Percentiles rank a stretch among this genome's conserved stretches.
Evolutionary conservation across 2,797 vertebrate species (phyloP).

Genomic region (Periparus ater): DNA sequence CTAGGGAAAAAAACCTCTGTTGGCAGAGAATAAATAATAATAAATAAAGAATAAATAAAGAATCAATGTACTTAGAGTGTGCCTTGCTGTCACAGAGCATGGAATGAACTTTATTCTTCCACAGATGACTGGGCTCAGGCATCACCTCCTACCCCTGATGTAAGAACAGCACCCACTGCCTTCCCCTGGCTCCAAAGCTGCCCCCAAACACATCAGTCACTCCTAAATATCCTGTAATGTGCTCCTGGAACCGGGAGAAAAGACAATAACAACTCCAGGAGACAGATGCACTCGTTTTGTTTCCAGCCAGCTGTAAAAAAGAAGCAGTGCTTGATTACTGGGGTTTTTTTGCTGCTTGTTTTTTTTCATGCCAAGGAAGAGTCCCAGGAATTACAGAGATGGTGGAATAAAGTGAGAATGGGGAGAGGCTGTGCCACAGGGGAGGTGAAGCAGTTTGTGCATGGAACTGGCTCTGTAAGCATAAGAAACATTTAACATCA

Average conservation of each 20-base stretch:
- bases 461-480: not conserved
- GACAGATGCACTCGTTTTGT: constrained; percentile 43
- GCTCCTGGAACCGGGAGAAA: not conserved
- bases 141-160: not conserved
- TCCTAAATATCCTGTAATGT: not conserved
- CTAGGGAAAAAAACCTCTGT: not conserved
- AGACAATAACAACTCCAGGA: not conserved
- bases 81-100: not conserved
- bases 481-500: not conserved
- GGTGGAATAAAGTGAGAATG: not conserved
- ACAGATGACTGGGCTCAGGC: not conserved
- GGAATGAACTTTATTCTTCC: not conserved
- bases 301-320: constrained; percentile 30
- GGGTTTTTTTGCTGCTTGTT: not conserved
- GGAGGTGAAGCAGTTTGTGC: not conserved
- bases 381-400: constrained; percentile 1
- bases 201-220: constrained; percentile 6
- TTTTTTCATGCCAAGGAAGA: not conserved
- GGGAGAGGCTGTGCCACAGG: not conserved
- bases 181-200: not conserved
- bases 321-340: constrained; percentile 14
- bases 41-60: too few relatives aligned
- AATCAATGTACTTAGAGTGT: not conserved
- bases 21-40: not conserved
- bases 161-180: not conserved